These are phyloP conservation scores for Polymixis flavicincta DNA, from an alignment of 2,888 invertebrate genomes.

Conservation along the genomic window DNA sequence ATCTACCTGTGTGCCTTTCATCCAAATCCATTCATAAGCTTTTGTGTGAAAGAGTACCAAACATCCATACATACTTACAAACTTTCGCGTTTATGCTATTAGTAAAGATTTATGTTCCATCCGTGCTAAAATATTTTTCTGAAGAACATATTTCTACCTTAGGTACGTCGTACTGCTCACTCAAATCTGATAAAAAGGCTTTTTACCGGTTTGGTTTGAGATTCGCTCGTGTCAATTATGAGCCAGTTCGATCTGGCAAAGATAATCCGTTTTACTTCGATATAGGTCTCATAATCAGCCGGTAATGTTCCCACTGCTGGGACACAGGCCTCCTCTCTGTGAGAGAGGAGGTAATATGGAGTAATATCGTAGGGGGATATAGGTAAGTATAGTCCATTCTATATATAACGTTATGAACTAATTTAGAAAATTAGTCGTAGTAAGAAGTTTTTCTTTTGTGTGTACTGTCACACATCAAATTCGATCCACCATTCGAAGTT, in stretches of 20 bases:
- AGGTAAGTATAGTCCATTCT: background rate
- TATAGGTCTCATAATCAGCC: background rate
- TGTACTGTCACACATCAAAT: constrained; percentile 30
- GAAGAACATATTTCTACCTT: background rate
- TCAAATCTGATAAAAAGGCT: background rate
- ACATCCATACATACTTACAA: no score
- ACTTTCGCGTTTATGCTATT: no score
- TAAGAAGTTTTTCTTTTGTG: constrained; percentile 2
- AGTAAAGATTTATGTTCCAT: no score
- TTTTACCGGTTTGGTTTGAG: background rate
- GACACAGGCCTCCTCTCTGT: no score
- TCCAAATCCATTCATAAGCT: no score
- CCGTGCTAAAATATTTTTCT: background rate
- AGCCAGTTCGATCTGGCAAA: background rate
- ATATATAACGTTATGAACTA: no score
- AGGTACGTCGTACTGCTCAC: background rate
- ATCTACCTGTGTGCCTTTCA: no score
- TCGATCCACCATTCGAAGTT: constrained; percentile 2
- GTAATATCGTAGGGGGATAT: no score
- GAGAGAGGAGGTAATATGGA: no score
- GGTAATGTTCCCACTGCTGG: no score
- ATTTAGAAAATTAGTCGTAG: background rate
- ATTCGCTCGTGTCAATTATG: background rate
- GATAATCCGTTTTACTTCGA: background rate
- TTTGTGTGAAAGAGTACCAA: no score